Percentiles rank a stretch among this genome's conserved stretches.
These are phyloP conservation scores for Rhingia campestris DNA, from an alignment of 2,888 invertebrate genomes.

Conservation along the genomic window DNA sequence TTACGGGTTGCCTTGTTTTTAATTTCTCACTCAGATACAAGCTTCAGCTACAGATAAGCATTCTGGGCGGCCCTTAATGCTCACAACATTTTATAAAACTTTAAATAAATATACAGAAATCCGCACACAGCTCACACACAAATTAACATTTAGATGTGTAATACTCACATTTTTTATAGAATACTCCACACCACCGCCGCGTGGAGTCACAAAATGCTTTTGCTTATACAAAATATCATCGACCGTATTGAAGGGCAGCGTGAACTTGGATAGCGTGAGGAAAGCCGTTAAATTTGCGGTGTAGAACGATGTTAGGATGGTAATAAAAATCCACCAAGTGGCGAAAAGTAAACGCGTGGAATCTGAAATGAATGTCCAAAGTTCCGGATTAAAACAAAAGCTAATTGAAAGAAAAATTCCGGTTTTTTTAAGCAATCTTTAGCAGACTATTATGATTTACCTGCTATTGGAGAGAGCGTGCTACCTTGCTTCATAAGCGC, in stretches of 20 bases:
- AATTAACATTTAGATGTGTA: too few species aligned
- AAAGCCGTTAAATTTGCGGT: constrained; percentile 96
- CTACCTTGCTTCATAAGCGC: constrained; percentile 94
- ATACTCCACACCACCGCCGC: constrained; percentile 88
- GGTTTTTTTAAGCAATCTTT: constrained; percentile 4
- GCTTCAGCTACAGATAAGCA: too few species aligned
- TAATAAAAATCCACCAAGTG: constrained; percentile 96
- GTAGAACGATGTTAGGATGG: constrained; percentile 93
- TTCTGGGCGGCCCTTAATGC: too few species aligned
- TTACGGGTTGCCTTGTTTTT: too few species aligned
- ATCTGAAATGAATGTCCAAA: constrained; percentile 84
- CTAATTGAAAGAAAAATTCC: neutral
- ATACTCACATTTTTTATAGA: constrained; percentile 85
- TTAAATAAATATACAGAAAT: too few species aligned
- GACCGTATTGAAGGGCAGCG: constrained; percentile 89
- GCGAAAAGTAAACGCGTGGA: constrained; percentile 92
- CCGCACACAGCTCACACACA: neutral
- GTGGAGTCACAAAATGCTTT: constrained; percentile 88
- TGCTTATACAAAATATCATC: constrained; percentile 87
- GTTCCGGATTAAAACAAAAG: constrained; percentile 63
- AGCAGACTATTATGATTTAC: constrained; percentile 83
- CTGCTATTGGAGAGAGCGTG: constrained; percentile 90
- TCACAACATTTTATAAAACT: too few species aligned
- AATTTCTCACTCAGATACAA: too few species aligned
- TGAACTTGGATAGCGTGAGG: constrained; percentile 92